Evolutionary conservation across 2,797 vertebrate species (phyloP).

Genomic region (Prionace glauca): DNA sequence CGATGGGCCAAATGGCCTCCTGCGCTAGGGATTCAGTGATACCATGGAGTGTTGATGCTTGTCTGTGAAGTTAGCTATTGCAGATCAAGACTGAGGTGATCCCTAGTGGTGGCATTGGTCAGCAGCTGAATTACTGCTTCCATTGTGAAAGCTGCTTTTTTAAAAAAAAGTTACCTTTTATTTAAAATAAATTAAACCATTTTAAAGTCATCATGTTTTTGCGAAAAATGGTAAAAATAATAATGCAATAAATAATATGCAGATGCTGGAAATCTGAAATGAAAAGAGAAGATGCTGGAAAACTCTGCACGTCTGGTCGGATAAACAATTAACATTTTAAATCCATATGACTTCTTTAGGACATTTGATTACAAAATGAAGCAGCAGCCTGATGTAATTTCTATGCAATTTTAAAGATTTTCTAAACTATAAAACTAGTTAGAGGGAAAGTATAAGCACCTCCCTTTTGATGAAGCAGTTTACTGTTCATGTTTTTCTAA

Average conservation of each 20-base stretch:
- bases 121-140: not conserved
- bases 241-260: no score
- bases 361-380: not conserved
- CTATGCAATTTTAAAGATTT: not conserved
- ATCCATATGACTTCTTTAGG: no score
- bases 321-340: no score
- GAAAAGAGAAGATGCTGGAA: no score
- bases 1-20: no score
- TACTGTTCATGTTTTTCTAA: not conserved
- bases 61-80: not conserved
- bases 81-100: not conserved
- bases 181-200: not conserved
- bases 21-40: no score
- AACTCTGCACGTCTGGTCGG: no score
- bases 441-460: not conserved
- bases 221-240: not conserved
- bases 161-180: not conserved
- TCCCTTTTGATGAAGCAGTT: not conserved
- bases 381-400: not conserved
- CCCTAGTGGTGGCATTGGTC: not conserved
- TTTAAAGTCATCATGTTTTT: not conserved
- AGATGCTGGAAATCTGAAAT: no score
- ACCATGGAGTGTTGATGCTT: not conserved
- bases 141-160: not conserved
- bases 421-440: not conserved